phyloP scores from a whole-genome alignment of 2,888 invertebrate species.

The Hydriomena furcata region DNA sequence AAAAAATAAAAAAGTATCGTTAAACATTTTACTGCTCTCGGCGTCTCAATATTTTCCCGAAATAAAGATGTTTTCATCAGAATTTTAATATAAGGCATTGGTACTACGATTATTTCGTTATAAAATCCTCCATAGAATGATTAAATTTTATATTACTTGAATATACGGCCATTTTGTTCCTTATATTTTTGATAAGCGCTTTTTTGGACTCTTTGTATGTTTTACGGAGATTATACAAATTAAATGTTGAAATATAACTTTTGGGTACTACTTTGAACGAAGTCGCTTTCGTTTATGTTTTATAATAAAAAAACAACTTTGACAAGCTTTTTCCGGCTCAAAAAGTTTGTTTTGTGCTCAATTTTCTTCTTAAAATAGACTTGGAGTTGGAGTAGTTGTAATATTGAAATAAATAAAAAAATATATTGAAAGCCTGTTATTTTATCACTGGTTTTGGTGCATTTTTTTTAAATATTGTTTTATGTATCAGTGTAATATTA shows the following conservation, averaged over 20 bases:
- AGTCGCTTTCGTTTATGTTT: background rate
- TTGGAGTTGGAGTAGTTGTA: background rate
- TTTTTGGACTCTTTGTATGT: conserved; percentile 2
- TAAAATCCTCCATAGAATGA: conserved; percentile 19
- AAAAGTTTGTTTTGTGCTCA: conserved; percentile 2
- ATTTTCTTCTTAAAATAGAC: background rate
- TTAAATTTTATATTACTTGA: conserved; percentile 21
- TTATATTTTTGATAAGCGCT: conserved; percentile 9
- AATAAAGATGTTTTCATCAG: conserved; percentile 19
- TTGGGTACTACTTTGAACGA: background rate
- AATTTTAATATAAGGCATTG: conserved; percentile 24
- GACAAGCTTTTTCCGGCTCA: background rate
- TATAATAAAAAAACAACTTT: background rate
- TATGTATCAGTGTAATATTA: too few species aligned
- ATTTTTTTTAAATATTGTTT: too few species aligned
- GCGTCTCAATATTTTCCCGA: conserved; percentile 16
- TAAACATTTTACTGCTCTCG: conserved; percentile 13
- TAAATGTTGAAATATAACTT: background rate
- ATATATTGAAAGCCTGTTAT: background rate
- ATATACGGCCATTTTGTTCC: conserved; percentile 9
- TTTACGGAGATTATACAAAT: conserved; percentile 1
- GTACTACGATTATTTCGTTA: conserved; percentile 20
- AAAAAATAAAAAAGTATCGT: conserved; percentile 10
- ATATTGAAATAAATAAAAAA: background rate
- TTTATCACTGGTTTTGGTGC: too few species aligned